Evolutionary conservation across 2,797 vertebrate species (phyloP).

Genomic region (Psittacula echo): DNA sequence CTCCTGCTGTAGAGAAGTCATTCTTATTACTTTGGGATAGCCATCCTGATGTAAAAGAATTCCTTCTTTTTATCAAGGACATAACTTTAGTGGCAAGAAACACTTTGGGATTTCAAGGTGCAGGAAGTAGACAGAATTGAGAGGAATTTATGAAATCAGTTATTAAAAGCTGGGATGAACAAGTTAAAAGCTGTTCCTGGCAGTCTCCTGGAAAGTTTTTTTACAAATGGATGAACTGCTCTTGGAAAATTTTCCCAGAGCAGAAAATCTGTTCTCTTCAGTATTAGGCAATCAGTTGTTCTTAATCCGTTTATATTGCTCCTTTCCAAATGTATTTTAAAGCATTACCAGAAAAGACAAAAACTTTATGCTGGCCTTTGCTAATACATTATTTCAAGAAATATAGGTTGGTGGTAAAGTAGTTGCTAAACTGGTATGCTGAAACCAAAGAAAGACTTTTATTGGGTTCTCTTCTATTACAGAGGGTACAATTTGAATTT

Average conservation of each 20-base stretch:
- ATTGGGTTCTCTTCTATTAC: not conserved
- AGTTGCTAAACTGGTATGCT: not conserved
- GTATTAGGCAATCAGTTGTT: not conserved
- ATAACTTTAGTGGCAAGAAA: not conserved
- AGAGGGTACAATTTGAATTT: not conserved
- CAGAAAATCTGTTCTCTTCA: slow-evolving; percentile 36
- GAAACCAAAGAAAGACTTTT: not conserved
- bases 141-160: slow-evolving; percentile 5
- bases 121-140: not conserved
- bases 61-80: not conserved
- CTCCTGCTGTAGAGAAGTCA: not conserved
- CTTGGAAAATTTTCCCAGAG: slow-evolving; percentile 27
- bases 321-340: slow-evolving; percentile 6
- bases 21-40: rapidly evolving
- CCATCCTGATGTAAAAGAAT: not conserved
- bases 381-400: not conserved
- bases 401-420: not conserved
- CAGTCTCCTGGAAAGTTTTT: not conserved
- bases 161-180: not conserved
- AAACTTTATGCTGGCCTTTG: not conserved
- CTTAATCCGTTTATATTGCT: not conserved
- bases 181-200: slow-evolving; percentile 35
- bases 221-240: not conserved
- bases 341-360: not conserved
- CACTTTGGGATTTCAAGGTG: not conserved